phyloP scores from a whole-genome alignment of 2,888 invertebrate genomes.

The Synergus japonicus region DNA sequence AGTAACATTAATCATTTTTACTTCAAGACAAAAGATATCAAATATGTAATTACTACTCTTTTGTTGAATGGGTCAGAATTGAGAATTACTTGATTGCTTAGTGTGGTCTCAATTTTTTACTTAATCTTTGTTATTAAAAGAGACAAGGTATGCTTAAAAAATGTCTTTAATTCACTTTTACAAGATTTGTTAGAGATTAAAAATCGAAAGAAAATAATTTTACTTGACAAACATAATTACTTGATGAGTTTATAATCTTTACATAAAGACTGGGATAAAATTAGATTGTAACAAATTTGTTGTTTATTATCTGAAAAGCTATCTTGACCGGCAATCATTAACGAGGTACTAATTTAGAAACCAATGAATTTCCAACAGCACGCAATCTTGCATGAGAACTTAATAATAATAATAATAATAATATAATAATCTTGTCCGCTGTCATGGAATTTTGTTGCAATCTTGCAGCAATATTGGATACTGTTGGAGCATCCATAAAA shows the following conservation, averaged over 20 bases:
- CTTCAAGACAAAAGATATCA: no score
- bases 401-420: no score
- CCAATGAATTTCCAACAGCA: not conserved
- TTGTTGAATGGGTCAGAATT: not conserved
- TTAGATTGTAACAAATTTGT: not conserved
- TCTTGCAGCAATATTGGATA: no score
- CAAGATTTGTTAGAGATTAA: not conserved
- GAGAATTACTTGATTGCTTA: not conserved
- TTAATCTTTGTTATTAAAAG: not conserved
- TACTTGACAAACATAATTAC: not conserved
- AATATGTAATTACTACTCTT: not conserved
- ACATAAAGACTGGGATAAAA: not conserved
- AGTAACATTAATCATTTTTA: not conserved
- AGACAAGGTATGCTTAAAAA: not conserved
- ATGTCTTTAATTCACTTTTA: not conserved
- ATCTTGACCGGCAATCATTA: constrained; percentile 15
- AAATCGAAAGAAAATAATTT: not conserved
- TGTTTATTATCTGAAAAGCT: constrained; percentile 16
- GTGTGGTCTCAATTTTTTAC: not conserved
- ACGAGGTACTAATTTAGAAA: constrained; percentile 8
- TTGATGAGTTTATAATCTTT: not conserved
- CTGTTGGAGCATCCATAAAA: no score
- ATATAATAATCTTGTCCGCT: no score
- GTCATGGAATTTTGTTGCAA: no score
- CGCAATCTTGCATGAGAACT: no score